Evolutionary conservation across 1,140 invertebrate species (phyloP).

Genomic region (Drosophila nigrodunni): DNA sequence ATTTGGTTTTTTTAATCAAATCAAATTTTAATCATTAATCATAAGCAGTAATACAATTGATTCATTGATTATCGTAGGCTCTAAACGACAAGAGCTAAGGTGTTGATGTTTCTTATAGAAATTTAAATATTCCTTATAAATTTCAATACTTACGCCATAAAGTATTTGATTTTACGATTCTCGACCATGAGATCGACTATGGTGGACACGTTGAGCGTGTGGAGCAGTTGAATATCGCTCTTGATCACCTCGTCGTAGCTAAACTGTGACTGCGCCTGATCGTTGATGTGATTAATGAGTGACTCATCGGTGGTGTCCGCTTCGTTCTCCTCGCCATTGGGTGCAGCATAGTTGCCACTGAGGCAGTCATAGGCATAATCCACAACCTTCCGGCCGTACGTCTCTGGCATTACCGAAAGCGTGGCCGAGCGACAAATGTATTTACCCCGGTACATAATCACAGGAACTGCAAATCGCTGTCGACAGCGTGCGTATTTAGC

Average conservation of each 20-base stretch:
- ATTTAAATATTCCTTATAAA: too few relatives aligned
- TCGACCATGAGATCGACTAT: conserved; percentile 96
- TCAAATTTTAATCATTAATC: too few relatives aligned
- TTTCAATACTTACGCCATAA: conserved; percentile 89
- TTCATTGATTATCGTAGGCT: too few relatives aligned
- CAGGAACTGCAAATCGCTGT: conserved; percentile 91
- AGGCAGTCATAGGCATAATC: conserved; percentile 80
- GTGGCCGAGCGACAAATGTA: conserved; percentile 90
- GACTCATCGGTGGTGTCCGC: conserved; percentile 81
- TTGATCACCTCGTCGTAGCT: conserved; percentile 87
- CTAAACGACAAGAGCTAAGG: too few relatives aligned
- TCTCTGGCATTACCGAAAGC: conserved; percentile 90
- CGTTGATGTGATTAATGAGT: conserved; percentile 72
- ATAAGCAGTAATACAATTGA: too few relatives aligned
- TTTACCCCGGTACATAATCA: conserved; percentile 92
- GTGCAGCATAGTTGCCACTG: conserved; percentile 65
- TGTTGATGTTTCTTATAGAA: too few relatives aligned
- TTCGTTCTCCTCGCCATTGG: conserved; percentile 73
- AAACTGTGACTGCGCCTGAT: conserved; percentile 69
- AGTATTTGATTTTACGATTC: conserved; percentile 94
- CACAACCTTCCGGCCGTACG: conserved; percentile 87
- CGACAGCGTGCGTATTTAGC: conserved; percentile 89
- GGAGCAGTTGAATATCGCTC: conserved; percentile 91
- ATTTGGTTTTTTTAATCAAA: too few relatives aligned
- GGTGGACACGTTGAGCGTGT: conserved; percentile 89